These are phyloP conservation scores for Synergus gifuensis DNA, from an alignment of 2,888 invertebrate species.

Conservation along the genomic window DNA sequence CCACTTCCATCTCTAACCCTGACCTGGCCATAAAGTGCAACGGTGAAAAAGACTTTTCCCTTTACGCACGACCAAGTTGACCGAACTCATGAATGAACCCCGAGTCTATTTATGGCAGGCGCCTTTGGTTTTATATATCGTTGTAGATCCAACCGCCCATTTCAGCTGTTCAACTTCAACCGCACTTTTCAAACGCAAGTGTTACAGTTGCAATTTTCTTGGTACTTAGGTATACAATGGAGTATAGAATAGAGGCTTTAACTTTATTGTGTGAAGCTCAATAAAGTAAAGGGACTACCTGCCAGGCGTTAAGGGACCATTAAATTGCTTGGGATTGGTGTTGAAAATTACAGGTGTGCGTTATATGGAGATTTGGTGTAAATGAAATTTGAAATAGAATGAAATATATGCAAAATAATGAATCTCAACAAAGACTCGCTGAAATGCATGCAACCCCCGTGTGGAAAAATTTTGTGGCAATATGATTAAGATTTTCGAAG, in stretches of 20 bases:
- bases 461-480: too few relatives aligned
- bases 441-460: too few relatives aligned
- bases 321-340: background rate
- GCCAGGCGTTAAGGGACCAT: background rate
- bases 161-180: conserved; percentile 15
- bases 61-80: conserved; percentile 70
- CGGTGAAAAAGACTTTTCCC: conserved; percentile 73
- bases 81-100: conserved; percentile 72
- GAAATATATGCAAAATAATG: too few relatives aligned
- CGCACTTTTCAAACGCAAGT: conserved; percentile 7
- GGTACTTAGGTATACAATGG: background rate
- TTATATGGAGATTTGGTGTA: too few relatives aligned
- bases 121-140: conserved; percentile 57
- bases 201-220: conserved; percentile 7
- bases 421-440: too few relatives aligned
- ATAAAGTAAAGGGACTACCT: background rate
- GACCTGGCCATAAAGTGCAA: conserved; percentile 71
- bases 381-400: too few relatives aligned
- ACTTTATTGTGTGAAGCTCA: background rate
- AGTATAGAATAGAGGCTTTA: background rate
- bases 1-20: conserved; percentile 70
- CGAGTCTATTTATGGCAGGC: conserved; percentile 69
- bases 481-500: too few relatives aligned
- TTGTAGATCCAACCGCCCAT: conserved; percentile 46
- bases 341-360: background rate